Evolutionary conservation across 2,888 invertebrate genomes (phyloP), one percentile per base, ranked within the genome.

Genomic region (Stenurella melanura): DNA sequence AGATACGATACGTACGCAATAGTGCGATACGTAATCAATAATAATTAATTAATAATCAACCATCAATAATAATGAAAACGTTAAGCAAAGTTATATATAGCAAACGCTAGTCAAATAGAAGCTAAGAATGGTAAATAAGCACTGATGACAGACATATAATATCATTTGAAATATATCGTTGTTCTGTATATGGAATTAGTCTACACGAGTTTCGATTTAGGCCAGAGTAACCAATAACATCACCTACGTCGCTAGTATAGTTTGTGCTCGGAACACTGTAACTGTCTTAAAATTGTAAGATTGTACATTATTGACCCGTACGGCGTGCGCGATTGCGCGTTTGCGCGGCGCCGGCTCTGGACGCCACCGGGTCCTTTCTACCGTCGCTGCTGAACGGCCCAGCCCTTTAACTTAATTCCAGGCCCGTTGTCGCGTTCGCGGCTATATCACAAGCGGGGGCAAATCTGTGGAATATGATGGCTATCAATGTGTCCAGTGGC

Each of bases 111-210:
- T 86, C 86, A 88, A 88, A 88, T 89, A 89, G 88, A 89, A 88
- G 89, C 89, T 88, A 89, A 89, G 86, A 87, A 87, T 86, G 81
- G 87, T 88, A 89, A 89, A 89, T 87, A 89, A 89, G 88, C 88
- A 87, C 85, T 87, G 88, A 86, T 87, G 88, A 88, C 88, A 89
- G 87, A 88, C 87, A 89, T 88, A 85, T 87, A 82, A 85, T 82
- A 87, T 89, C 87, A 88, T 88, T 87, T 88, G 86, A 88, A 86
- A 88, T 88, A 89, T 88, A 89, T 90, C 90, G 90, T 90, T 90
- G 90, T 90, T 89, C 90, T 89, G 89, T 89, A 89, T 85, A 87
- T 89, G 87, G 88, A 89, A 89, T 89, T 90, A 90, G 89, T 89
- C 89, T 90, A 90, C 87, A 88, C 86, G 87, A 88, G 89, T 90